Conservation (phyloP, 2,113 vertebrate species). For the Pipa parva region DNA sequence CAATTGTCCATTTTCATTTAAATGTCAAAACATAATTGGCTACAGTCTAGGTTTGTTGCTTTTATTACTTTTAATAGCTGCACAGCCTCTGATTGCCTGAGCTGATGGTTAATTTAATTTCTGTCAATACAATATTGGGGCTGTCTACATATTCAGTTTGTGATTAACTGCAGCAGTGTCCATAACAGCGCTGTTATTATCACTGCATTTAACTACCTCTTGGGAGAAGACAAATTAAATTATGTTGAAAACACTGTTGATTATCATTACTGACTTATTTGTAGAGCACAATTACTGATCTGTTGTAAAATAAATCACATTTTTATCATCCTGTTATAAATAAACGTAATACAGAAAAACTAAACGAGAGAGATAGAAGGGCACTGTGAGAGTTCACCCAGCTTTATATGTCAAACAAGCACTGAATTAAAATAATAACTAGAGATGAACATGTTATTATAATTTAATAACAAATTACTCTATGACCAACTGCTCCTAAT, state of each 20-base stretch:
- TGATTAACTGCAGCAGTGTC: conserved; percentile 80
- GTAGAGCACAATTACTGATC: conserved; percentile 86
- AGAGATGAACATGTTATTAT: conserved; percentile 51
- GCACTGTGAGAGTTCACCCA: conserved; percentile 50
- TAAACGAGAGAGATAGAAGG: conserved; percentile 53
- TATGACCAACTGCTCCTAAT: conserved; percentile 51
- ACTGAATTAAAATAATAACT: conserved; percentile 67
- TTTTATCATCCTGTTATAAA: conserved; percentile 81
- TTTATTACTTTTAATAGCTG: conserved; percentile 83
- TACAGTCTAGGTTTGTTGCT: conserved; percentile 70
- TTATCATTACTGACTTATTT: conserved; percentile 85
- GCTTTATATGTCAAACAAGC: conserved; percentile 56
- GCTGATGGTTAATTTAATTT: conserved; percentile 86
- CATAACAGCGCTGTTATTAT: conserved; percentile 78
- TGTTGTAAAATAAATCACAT: conserved; percentile 87
- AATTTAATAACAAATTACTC: conserved; percentile 66
- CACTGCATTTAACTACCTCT: conserved; percentile 84
- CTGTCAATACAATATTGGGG: conserved; percentile 85
- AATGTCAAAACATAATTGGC: conserved; percentile 76
- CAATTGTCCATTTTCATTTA: conserved; percentile 70
- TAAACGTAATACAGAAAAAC: conserved; percentile 65
- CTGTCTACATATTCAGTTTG: conserved; percentile 79
- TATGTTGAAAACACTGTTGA: conserved; percentile 85
- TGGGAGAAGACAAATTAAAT: conserved; percentile 85
- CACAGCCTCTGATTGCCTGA: conserved; percentile 76